Evolutionary conservation across 2,113 vertebrate species (phyloP).

Genomic region (Tympanuchus pallidicinctus): DNA sequence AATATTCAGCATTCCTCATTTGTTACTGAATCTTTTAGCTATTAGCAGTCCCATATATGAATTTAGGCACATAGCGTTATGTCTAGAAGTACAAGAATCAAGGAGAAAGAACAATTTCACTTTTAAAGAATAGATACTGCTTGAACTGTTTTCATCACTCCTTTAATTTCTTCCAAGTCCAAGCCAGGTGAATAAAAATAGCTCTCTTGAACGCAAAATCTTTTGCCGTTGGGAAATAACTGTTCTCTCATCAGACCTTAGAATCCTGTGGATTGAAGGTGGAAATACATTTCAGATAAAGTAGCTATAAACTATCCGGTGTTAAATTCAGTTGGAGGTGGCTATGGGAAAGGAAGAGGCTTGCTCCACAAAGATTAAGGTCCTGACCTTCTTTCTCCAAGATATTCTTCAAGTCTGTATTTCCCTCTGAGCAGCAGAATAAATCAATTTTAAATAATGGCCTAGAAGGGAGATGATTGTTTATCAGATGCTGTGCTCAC

Average conservation of each 20-base stretch:
- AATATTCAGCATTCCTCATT: not conserved
- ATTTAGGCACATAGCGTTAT: not conserved
- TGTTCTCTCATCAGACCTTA: not conserved
- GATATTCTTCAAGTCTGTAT: conserved; percentile 43
- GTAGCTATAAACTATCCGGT: not conserved
- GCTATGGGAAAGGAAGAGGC: not conserved
- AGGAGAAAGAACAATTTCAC: not conserved
- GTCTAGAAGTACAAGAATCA: not conserved
- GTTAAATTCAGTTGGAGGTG: not conserved
- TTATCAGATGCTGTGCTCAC: not conserved
- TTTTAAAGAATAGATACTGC: not conserved
- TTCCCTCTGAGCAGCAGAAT: conserved; percentile 32
- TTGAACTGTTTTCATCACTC: not conserved
- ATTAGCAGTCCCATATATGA: not conserved
- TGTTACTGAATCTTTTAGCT: not conserved
- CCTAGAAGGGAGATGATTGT: conserved; percentile 9
- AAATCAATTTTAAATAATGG: conserved; percentile 43
- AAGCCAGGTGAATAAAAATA: not conserved
- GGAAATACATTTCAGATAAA: conserved; percentile 36
- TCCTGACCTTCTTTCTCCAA: conserved; percentile 38
- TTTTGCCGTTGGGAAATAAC: conserved; percentile 1
- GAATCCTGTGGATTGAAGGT: not conserved
- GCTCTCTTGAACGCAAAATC: not conserved
- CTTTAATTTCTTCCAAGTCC: conserved; percentile 4
- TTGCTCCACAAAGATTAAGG: conserved; percentile 44